Percentiles rank a stretch among this genome's conserved stretches.
Conservation (phyloP, 2,797 vertebrate species). For the Sphenopsis melanotis region DNA sequence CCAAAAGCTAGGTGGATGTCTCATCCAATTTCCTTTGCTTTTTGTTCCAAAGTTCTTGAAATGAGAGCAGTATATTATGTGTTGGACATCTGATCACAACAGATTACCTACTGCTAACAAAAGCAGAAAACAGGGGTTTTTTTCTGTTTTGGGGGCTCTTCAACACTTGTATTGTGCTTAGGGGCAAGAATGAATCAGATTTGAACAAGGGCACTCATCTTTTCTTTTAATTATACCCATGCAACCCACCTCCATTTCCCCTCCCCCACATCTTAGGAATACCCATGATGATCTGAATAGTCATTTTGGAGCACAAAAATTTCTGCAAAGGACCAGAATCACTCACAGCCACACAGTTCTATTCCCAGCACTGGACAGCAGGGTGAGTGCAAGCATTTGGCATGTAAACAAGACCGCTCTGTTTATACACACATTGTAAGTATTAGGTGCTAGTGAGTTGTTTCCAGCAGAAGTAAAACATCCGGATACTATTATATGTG, state of each 20-base stretch:
- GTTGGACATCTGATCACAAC: background rate
- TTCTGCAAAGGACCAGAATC: background rate
- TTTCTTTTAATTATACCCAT: background rate
- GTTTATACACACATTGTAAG: conserved; percentile 60
- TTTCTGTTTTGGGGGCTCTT: background rate
- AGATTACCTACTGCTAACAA: background rate
- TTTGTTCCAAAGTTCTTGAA: background rate
- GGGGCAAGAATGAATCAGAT: background rate
- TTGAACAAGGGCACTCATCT: background rate
- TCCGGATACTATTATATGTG: conserved; percentile 27
- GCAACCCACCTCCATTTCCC: background rate
- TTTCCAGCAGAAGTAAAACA: conserved; percentile 43
- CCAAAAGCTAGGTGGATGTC: background rate
- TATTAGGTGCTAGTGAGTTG: conserved; percentile 57
- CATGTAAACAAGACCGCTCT: conserved; percentile 59
- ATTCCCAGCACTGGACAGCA: background rate
- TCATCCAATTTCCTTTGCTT: background rate
- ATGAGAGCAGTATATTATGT: background rate
- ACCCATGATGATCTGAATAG: background rate
- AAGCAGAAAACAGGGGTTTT: background rate
- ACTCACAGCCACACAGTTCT: conserved; percentile 16
- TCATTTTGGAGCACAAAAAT: background rate
- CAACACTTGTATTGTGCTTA: background rate
- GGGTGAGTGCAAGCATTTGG: conserved; percentile 33
- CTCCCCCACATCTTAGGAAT: background rate